Base-by-base conservation (phyloP, 2,888 invertebrate genomes). In the Tetropium fuscum region DNA sequence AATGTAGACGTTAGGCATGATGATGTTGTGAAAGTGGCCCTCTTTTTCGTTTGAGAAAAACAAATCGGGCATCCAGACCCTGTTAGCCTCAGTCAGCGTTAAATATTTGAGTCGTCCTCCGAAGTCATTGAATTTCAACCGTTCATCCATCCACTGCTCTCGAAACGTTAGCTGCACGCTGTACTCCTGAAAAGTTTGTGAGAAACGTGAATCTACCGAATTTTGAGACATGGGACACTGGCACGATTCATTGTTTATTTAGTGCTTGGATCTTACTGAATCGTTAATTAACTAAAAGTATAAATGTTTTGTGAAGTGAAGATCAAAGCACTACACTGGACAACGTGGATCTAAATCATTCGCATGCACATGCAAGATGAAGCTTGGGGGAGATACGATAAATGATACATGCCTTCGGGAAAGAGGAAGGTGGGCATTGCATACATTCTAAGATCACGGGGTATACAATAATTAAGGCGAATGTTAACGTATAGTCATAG, bases 41-140 rank as follows among this genome's bases (percentile, higher is more conserved):
- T 95, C 95, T 82, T 98, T 98, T 84, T 98, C 98, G 80, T 98
- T 98, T 56, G 96, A 93, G 85, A 97, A 97, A 87, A 97, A 98
- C 72, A 97, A 86, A 85, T 98, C 98, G 25, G 98, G 98, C 92
- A 97, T 97, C 98, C 98, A 98, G 58, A 98, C 95, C 73, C 95
- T 89, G 83, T 93, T 94, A 53, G 96, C 94, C 83, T 97, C 97
- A 53, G 97, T 95, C 78, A 97, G 85, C 56, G 96, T 95, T 68
- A 96, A 86, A 85, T 96, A 96, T 83, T 94, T 94, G 61, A 95
- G 87, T 73, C 91, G 90, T 77, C 94, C 95, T 83, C 90, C 90
- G 75, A 91, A 90, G 83, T 95, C 94, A 82, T 94, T 91, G 82
- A 94, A 95, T 81, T 90, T 90, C 67, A 95, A 87, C 74, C 97